These are phyloP conservation scores for Anguilla pacifica DNA, from an alignment of 2,797 vertebrate species.

Conservation along the genomic window DNA sequence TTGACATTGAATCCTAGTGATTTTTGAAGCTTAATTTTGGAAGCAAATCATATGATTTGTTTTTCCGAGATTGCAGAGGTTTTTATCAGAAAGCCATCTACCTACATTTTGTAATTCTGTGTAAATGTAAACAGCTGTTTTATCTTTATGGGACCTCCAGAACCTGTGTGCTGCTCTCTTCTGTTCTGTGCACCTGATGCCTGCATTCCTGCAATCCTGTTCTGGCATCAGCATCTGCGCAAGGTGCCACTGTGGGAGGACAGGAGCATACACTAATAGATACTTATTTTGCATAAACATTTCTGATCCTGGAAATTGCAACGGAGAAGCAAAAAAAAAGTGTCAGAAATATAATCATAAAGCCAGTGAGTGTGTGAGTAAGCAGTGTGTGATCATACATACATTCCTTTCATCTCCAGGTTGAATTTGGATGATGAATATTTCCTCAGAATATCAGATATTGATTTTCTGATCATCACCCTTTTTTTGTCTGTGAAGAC, in stretches of 20 bases:
- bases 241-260: background rate
- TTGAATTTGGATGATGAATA: slow-evolving; percentile 86
- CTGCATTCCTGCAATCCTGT: slow-evolving; percentile 74
- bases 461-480: slow-evolving; percentile 46
- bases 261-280: background rate
- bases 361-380: background rate
- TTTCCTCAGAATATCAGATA: slow-evolving; percentile 70
- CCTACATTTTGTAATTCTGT: too few relatives aligned
- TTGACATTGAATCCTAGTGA: too few relatives aligned
- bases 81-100: too few relatives aligned
- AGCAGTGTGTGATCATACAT: background rate
- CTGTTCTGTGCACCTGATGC: slow-evolving; percentile 50
- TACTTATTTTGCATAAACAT: background rate
- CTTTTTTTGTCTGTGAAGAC: slow-evolving; percentile 87
- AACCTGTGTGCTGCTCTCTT: slow-evolving; percentile 72
- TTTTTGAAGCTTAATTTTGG: too few relatives aligned
- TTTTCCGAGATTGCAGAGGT: too few relatives aligned
- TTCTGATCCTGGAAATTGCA: background rate
- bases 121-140: too few relatives aligned
- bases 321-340: background rate
- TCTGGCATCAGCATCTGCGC: background rate
- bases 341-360: background rate
- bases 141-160: slow-evolving; percentile 54
- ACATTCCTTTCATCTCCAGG: slow-evolving; percentile 85
- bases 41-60: too few relatives aligned